Percentiles rank a stretch among this genome's conserved stretches.
These are phyloP conservation scores for Tetramorium parvispinum DNA, from an alignment of 1,140 invertebrate species.

Conservation along the genomic window DNA sequence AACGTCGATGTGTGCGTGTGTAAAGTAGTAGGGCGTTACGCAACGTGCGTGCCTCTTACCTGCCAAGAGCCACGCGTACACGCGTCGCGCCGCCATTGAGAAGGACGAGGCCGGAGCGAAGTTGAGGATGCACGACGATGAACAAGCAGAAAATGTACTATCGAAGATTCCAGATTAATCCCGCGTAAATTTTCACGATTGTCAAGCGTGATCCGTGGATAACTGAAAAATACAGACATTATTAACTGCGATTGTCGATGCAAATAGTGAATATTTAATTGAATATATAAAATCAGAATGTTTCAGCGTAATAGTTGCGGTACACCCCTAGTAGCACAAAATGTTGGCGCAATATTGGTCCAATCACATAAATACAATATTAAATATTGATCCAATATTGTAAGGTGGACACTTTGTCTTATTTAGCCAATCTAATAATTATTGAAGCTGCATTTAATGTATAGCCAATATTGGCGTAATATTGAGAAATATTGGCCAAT, in stretches of 20 bases:
- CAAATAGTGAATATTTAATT: neutral
- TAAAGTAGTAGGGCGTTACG: slow-evolving; percentile 2
- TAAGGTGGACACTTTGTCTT: too few species aligned
- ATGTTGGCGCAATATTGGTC: too few species aligned
- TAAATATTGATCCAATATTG: too few species aligned
- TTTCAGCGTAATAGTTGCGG: too few species aligned
- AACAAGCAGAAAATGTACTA: neutral
- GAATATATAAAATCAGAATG: too few species aligned
- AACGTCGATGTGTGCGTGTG: neutral
- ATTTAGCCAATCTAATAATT: too few species aligned
- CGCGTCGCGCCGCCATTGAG: neutral
- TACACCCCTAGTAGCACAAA: too few species aligned
- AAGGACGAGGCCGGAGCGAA: neutral
- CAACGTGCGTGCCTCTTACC: slow-evolving; percentile 24
- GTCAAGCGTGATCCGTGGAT: neutral
- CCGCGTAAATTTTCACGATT: neutral
- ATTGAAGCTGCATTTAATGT: too few species aligned
- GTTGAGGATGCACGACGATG: neutral
- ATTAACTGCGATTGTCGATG: neutral
- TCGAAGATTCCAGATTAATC: neutral
- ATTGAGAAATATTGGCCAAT: too few species aligned
- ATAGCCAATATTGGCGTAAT: too few species aligned
- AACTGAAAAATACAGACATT: neutral
- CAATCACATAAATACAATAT: too few species aligned
- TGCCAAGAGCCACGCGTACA: neutral